Conservation (phyloP, 2,113 vertebrate species). For the Crotalus helleri region DNA sequence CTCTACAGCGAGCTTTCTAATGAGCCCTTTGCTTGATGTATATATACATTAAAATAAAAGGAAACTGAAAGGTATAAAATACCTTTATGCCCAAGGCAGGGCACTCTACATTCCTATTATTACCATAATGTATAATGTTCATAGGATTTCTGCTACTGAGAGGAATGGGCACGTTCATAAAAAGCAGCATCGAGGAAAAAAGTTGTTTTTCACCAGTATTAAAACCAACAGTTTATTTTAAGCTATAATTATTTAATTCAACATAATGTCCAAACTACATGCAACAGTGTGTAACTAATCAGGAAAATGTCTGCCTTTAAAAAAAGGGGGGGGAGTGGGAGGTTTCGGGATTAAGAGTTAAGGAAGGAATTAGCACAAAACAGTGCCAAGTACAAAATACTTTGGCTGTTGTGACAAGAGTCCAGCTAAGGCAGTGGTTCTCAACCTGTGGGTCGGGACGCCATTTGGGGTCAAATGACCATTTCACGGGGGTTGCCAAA, state of each 20-base stretch:
- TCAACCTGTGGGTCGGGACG: too few species aligned
- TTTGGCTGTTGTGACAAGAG: neutral
- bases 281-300: neutral
- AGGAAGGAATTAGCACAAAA: neutral
- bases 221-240: constrained; percentile 9
- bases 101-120: constrained; percentile 53
- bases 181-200: constrained; percentile 41
- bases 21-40: constrained; percentile 43
- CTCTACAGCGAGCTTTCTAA: constrained; percentile 38
- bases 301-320: neutral
- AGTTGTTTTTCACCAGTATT: constrained; percentile 13
- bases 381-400: neutral
- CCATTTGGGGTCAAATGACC: too few species aligned
- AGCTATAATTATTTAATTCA: neutral
- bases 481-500: too few species aligned
- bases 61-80: constrained; percentile 58
- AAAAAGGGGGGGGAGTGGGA: neutral
- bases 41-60: constrained; percentile 55
- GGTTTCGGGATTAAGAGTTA: neutral
- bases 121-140: constrained; percentile 51
- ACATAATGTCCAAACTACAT: neutral
- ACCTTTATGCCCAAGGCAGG: constrained; percentile 56
- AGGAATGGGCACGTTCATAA: constrained; percentile 42
- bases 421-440: too few species aligned
- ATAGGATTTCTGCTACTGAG: constrained; percentile 48